Conservation (phyloP, 2,113 vertebrate species). For the Epinephelus moara region DNA sequence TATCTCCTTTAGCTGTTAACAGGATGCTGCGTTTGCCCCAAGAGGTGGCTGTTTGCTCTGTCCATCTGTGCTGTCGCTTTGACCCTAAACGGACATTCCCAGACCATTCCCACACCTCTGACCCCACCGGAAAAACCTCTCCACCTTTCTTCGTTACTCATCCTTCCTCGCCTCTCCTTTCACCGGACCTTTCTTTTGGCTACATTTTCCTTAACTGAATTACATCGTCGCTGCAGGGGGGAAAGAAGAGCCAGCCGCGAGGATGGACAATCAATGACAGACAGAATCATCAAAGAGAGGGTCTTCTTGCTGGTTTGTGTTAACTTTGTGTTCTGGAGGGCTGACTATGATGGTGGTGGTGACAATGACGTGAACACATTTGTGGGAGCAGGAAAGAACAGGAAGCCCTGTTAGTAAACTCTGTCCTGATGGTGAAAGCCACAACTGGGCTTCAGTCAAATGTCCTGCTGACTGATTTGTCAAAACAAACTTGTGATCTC, state of each 20-base stretch:
- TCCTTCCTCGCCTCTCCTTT: slow-evolving; percentile 37
- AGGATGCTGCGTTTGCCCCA: slow-evolving; percentile 73
- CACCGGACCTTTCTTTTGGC: slow-evolving; percentile 41
- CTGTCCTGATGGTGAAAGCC: slow-evolving; percentile 55
- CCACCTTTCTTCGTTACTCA: slow-evolving; percentile 42
- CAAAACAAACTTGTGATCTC: slow-evolving; percentile 48
- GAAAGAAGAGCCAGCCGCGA: slow-evolving; percentile 48
- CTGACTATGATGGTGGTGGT: slow-evolving; percentile 6
- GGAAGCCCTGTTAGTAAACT: slow-evolving; percentile 51
- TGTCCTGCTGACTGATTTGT: slow-evolving; percentile 53
- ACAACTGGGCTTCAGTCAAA: slow-evolving; percentile 41
- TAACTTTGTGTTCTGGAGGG: slow-evolving; percentile 15
- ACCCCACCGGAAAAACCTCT: slow-evolving; percentile 51
- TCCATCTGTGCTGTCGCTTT: slow-evolving; percentile 62
- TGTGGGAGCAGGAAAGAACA: slow-evolving; percentile 17
- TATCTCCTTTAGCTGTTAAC: slow-evolving; percentile 68
- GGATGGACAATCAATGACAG: slow-evolving; percentile 59
- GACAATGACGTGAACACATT: slow-evolving; percentile 19
- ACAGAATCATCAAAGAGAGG: slow-evolving; percentile 34
- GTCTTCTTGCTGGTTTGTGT: slow-evolving; percentile 39
- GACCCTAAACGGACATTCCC: slow-evolving; percentile 76
- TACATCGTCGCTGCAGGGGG: slow-evolving; percentile 65
- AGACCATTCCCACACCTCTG: slow-evolving; percentile 69
- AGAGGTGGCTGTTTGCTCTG: slow-evolving; percentile 68
- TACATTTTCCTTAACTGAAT: slow-evolving; percentile 73